Conservation (phyloP, 2,113 vertebrate genomes). For the Canis aureus region DNA sequence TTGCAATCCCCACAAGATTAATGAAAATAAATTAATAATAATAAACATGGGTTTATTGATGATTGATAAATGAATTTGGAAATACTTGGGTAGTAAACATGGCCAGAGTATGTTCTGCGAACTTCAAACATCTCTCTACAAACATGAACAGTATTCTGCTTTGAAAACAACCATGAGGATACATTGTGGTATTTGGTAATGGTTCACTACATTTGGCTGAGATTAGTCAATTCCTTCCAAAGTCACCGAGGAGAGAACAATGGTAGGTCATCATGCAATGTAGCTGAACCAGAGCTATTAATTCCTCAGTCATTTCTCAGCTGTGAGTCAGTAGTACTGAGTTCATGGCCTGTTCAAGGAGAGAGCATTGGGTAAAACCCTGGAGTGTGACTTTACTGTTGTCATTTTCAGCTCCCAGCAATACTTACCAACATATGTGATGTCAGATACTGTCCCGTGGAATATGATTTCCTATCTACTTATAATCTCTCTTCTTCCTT, state of each 20-base stretch:
- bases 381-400: not conserved
- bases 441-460: not conserved
- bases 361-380: not conserved
- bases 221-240: not conserved
- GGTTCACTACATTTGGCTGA: not conserved
- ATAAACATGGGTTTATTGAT: not conserved
- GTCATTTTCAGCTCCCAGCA: not conserved
- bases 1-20: not conserved
- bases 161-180: conserved; percentile 13
- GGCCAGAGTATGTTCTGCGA: not conserved
- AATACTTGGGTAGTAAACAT: not conserved
- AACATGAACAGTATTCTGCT: not conserved
- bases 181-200: not conserved
- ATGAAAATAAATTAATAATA: not conserved
- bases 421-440: not conserved
- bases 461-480: not conserved
- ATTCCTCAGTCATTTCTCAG: not conserved
- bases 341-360: not conserved
- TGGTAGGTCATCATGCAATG: not conserved
- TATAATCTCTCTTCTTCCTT: not conserved
- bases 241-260: not conserved
- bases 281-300: not conserved
- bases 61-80: not conserved
- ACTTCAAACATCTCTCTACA: not conserved
- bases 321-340: not conserved